Evolutionary conservation across 1,140 invertebrate genomes (phyloP), one percentile per base, ranked within the genome.

Genomic region (Drosophila navojoa): DNA sequence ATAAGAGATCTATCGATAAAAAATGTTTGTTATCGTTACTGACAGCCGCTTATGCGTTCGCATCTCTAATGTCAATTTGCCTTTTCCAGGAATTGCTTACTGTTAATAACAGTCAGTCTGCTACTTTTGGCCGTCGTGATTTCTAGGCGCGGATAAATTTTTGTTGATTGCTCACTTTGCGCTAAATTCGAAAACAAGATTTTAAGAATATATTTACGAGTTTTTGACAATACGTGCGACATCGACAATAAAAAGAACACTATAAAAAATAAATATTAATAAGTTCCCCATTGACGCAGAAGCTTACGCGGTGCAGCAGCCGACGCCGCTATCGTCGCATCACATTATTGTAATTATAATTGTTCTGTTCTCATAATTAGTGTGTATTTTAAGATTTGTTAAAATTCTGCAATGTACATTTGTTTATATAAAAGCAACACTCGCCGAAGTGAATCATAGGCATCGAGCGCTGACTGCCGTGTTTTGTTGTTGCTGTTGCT

Each of bases 271-370:
- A 42, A 22, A 59, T 52, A 22, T 29, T 19, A 59, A 52, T 35
- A 71, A 38, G 32, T 42, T 35, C 42, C 29, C 63, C 49, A 50
- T 71, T 61, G 4, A 54, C n/a, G 11, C 22, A 59, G 4, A 10
- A 54, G 52, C 62, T 35, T 32, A 29, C 40, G 22, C 32, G 45
- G 49, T 58, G 38, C 38, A 60, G 45, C 59, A 49, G 49, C 19
- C 52, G 42, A 45, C 42, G 71, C 32, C 69, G 44, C 35, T 60
- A 57, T 71, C n/a, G 53, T 63, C 76, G 67, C 62, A 38, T 45
- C 52, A 61, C 76, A 82, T 79, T 77, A 74, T 79, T 86, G 66
- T 75, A 79, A 70, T 79, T 86, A 66, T 75, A 79, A 70, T 79
- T 76, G 68, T 84, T 77, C 52, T 61, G 67, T 76, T 81, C 42